Conservation (phyloP, 2,113 vertebrate genomes). For the Tylochromis polylepis region DNA sequence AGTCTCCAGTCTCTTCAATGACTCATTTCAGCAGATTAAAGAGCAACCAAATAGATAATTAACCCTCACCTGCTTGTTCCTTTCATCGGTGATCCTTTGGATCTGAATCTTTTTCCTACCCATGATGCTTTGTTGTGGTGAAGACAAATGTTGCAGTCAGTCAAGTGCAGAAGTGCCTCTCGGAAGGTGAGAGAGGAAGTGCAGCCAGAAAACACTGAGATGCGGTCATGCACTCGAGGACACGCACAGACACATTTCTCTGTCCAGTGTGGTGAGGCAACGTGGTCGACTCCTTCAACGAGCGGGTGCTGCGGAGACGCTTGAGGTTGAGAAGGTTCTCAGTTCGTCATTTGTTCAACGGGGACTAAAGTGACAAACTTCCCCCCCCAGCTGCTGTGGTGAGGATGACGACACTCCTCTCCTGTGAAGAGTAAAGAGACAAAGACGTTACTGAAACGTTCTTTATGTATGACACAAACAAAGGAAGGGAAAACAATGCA, state of each 20-base stretch:
- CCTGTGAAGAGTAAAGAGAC: slow-evolving; percentile 28
- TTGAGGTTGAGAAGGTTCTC: slow-evolving; percentile 19
- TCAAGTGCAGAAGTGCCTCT: slow-evolving; percentile 46
- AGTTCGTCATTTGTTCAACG: slow-evolving; percentile 48
- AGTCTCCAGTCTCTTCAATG: not conserved
- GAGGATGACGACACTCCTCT: slow-evolving; percentile 28
- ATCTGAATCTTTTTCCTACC: slow-evolving; percentile 99
- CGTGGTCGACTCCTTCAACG: not conserved
- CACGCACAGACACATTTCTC: slow-evolving; percentile 49
- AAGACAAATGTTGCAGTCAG: slow-evolving; percentile 35
- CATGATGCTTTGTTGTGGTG: slow-evolving; percentile 76
- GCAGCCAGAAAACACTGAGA: slow-evolving; percentile 43
- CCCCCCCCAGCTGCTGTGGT: slow-evolving; percentile 30
- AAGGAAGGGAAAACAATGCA: not conserved
- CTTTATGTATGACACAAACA: not conserved
- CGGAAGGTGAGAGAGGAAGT: slow-evolving; percentile 11
- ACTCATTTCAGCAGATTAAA: not conserved
- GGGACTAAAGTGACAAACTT: slow-evolving; percentile 17
- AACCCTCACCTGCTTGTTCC: slow-evolving; percentile 88
- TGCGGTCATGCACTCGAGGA: slow-evolving; percentile 41
- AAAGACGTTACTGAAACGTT: not conserved
- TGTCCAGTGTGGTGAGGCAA: slow-evolving; percentile 31
- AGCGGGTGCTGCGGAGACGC: not conserved
- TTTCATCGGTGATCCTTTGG: slow-evolving; percentile 96
- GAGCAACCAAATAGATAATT: not conserved